Evolutionary conservation across 2,113 vertebrate species (phyloP), one percentile per base, ranked within the genome.

Genomic region (Megatriorchis doriae): DNA sequence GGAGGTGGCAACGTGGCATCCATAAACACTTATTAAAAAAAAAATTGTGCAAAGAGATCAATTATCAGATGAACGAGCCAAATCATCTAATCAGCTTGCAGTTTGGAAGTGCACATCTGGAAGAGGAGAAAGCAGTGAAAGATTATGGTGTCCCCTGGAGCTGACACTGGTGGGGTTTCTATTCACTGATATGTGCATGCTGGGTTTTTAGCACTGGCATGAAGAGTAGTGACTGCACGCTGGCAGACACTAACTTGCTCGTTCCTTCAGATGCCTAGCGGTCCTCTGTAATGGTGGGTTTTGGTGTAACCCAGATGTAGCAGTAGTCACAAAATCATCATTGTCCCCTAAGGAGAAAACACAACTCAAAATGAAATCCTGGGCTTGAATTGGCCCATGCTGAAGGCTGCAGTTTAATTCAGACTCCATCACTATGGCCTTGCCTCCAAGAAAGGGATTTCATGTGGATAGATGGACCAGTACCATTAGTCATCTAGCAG

Each of bases 121-220:
- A 72, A 81, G 26, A 79, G 65, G 56, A 81, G 47, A 65, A 84
- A 36, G 31, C 10, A 13, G 4, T 71, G 72, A 45, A 56, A 58
- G 38, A 48, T 16, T 7, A 17, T 12, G 50, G 27, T 56, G 55
- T 12, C 23, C 34, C 17, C n/a, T 71, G 65, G 52, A 47, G 53
- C 13, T 47, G 48, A 16, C 45, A 34, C 23, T 2, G 2, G 8
- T 50, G 20, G 43, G n/a, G 11, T 20, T 75, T 86, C 53, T 84
- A 8, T 36, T 74, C 0, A 0, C 38, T 81, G 19, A 6, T 34
- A 3, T 47, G 36, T 29, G 27, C 20, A 29, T 0, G 0, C 5
- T 40, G n/a, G 31, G 27, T 74, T 12, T 73, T 52, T 8, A 42
- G 74, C 83, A 23, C 7, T 32, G 52, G 4, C 58, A 56, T 17